Base-by-base conservation (phyloP, 2,888 invertebrate species). In the Erannis defoliaria region DNA sequence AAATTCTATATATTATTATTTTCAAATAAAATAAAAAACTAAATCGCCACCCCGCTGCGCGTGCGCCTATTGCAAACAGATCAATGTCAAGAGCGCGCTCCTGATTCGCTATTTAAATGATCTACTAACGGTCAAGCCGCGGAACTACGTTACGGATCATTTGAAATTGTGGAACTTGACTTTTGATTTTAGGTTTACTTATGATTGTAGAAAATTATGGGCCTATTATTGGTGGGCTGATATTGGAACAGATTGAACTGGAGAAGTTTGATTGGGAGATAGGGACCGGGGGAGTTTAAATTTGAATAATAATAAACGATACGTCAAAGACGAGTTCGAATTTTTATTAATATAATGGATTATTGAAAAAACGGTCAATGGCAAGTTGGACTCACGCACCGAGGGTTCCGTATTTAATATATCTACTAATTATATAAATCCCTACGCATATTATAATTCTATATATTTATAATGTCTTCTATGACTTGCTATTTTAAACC, bases 31-130 rank as follows among this genome's bases (percentile, higher is more conserved):
- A 55, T 50, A 40, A 16, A 29, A 37, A 56, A 51, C 14, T 21
- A 49, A 55, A 45, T 23, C 6, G 23, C 37, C 26, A 51, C 40
- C 12, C 33, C 75, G 82, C 84, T 75, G 82, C 84, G 82, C 79
- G 64, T 75, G 76, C 80, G 79, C 53, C 75, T 81, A 74, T 75
- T 60, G 71, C 75, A 72, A 70, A 74, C 75, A 77, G 82, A 82
- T 83, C 89, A 92, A 88, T 92, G 91, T 88, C 88, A 89, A 84
- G 78, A 73, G 51, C 78, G 68, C 73, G 81, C 77, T 78, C 80
- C 83, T 84, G 89, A 84, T 85, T 84, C 85, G 86, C 85, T 91
- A 90, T 92, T 88, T 93, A 93, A 90, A 85, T 91, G 90, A 86
- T 85, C 90, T 86, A 87, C 85, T 82, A 86, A 77, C 72, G 67